These are phyloP conservation scores for Acipenser oxyrinchus DNA, from an alignment of 2,797 vertebrate species.

Conservation along the genomic window DNA sequence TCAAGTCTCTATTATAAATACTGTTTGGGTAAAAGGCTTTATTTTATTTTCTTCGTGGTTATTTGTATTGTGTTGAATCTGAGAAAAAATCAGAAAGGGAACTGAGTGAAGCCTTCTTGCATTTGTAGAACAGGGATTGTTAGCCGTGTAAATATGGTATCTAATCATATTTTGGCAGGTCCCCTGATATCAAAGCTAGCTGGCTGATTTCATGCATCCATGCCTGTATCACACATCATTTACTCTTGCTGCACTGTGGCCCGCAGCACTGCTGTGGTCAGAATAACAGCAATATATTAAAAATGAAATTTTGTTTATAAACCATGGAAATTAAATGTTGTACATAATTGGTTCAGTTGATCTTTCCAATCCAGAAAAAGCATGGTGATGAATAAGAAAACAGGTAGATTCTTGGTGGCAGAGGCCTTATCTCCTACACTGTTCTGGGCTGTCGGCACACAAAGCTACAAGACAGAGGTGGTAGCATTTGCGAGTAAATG, in stretches of 20 bases:
- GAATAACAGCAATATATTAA: not conserved
- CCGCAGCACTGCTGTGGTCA: not conserved
- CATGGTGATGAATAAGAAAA: not conserved
- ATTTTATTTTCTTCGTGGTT: too few relatives aligned
- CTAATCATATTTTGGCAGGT: conserved; percentile 6
- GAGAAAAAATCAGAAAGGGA: not conserved
- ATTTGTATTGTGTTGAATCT: too few relatives aligned
- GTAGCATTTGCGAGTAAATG: too few relatives aligned
- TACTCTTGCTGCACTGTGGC: not conserved
- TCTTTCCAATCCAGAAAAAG: not conserved
- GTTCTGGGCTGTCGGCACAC: not conserved
- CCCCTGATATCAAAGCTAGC: not conserved
- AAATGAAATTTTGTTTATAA: conserved; percentile 2
- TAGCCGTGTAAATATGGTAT: not conserved
- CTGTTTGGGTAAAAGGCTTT: too few relatives aligned
- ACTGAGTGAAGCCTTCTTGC: not conserved
- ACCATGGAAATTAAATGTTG: conserved; percentile 1
- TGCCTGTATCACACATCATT: not conserved
- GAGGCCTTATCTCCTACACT: not conserved
- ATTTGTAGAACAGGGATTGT: not conserved
- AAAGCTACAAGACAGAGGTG: too few relatives aligned
- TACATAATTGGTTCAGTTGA: not conserved
- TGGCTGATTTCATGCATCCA: not conserved
- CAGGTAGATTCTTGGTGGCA: not conserved
- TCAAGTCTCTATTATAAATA: too few relatives aligned